Base-by-base conservation (phyloP, 1,140 invertebrate species). In the Solenopsis fugax region DNA sequence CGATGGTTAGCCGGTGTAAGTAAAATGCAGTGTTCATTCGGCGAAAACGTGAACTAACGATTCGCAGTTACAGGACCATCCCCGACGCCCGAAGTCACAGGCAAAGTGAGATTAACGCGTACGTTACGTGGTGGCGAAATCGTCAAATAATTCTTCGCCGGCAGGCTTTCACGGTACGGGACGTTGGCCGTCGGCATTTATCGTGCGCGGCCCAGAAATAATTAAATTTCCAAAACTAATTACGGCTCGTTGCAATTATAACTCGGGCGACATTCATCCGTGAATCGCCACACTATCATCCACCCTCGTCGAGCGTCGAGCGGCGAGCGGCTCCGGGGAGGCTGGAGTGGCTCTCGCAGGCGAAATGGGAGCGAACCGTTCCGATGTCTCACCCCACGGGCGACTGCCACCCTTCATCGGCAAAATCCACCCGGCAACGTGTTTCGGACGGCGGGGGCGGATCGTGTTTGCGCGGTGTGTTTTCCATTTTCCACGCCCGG, bases 141-240 rank as follows among this genome's bases (percentile, higher is more conserved):
- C 85, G 72, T 82, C 85, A 64, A 86, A 90, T 90, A 90, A 90
- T 84, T 90, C 89, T 87, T 90, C 85, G 77, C 45, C 60, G 60
- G 48, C 52, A 84, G 84, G 87, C 24, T 78, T 84, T 18, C 24
- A 52, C 29, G 54, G 24, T 37, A 34, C 34, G 34, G 76, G 37
- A 48, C n/a, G 4, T 4, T 24, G 71, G 54, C 45, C 24, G 71
- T 72, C 71, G 54, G 87, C 87, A 87, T 91, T 90, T 92, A 92
- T 92, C 89, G 87, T 82, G 87, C 85, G 87, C 80, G 62, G 77
- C 85, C 67, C 56, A 91, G 88, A 91, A 92, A 93, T 93, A 93
- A 93, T 93, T 92, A 93, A 93, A 93, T 93, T 93, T 93, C 88
- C 91, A 90, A 93, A 93, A 92, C 93, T 93, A 93, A 93, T 93